Percentiles rank a stretch among this genome's conserved stretches.
Evolutionary conservation across 2,113 vertebrate genomes (phyloP).

Genomic region (Eulacestoma nigropectus): DNA sequence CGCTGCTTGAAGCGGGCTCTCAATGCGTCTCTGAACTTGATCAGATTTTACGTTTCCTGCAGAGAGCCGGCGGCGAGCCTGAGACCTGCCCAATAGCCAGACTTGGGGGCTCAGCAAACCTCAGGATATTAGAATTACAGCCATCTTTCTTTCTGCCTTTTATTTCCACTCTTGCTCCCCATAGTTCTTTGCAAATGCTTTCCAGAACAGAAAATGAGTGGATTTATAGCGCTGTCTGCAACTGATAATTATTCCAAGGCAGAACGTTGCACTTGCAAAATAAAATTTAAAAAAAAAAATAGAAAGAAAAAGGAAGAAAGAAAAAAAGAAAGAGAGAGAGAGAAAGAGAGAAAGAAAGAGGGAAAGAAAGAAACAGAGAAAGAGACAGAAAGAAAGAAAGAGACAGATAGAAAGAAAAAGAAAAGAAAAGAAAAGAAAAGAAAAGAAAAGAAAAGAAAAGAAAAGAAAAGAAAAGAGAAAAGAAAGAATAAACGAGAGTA

Average conservation of each 20-base stretch:
- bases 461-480: too few relatives aligned
- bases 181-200: slow-evolving; percentile 77
- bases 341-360: too few relatives aligned
- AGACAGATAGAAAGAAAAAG: accelerated
- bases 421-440: too few relatives aligned
- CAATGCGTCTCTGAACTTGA: slow-evolving; percentile 94
- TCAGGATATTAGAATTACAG: slow-evolving; percentile 86
- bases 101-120: slow-evolving; percentile 74
- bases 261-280: slow-evolving; percentile 18
- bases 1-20: slow-evolving; percentile 86
- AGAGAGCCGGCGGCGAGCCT: slow-evolving; percentile 85
- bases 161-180: slow-evolving; percentile 76
- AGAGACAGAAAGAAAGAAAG: too few relatives aligned
- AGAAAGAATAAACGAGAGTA: not conserved
- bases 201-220: slow-evolving; percentile 62
- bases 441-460: not conserved
- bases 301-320: too few relatives aligned
- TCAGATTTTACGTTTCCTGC: slow-evolving; percentile 95
- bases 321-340: not conserved
- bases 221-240: slow-evolving; percentile 69
- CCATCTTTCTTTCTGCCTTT: slow-evolving; percentile 83
- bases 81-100: slow-evolving; percentile 81
- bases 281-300: not conserved
- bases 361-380: too few relatives aligned
- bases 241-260: slow-evolving; percentile 66